A percentile compares a stretch with the other conserved stretches of the same genome.
Evolutionary conservation across 2,888 invertebrate species (phyloP).

Genomic region (Drosophila fulvimacula): DNA sequence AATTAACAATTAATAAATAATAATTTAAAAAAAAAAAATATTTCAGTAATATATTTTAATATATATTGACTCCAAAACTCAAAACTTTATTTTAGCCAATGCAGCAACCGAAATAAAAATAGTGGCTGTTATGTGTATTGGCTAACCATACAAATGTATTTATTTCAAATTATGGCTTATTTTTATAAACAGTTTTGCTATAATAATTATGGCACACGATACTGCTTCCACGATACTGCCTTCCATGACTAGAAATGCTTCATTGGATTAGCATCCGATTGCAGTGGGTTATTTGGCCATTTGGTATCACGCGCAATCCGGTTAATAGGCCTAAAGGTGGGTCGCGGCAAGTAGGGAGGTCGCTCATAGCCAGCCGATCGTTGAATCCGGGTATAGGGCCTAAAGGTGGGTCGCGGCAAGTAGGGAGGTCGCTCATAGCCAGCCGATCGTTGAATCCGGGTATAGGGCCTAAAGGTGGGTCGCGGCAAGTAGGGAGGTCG

Average conservation of each 20-base stretch:
- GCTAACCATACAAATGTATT: background rate
- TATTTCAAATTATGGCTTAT: background rate
- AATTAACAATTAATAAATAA: no score
- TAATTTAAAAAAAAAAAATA: no score
- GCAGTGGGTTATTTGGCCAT: background rate
- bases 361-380: background rate
- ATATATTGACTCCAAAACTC: no score
- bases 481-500: constrained; percentile 25
- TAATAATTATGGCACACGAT: background rate
- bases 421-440: background rate
- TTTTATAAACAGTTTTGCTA: background rate
- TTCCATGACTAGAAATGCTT: background rate
- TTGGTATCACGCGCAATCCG: background rate
- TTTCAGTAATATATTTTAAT: no score
- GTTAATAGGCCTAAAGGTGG: background rate
- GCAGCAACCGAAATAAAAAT: background rate
- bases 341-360: constrained; percentile 1
- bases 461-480: constrained; percentile 13
- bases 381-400: background rate
- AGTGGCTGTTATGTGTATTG: background rate
- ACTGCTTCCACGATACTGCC: background rate
- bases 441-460: constrained; percentile 24
- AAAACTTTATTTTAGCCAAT: background rate
- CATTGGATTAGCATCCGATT: background rate
- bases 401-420: constrained; percentile 1